Percentiles rank a stretch among this genome's conserved stretches.
These are phyloP conservation scores for Cygnus buccinator DNA, from an alignment of 2,113 vertebrate genomes.

Conservation along the genomic window DNA sequence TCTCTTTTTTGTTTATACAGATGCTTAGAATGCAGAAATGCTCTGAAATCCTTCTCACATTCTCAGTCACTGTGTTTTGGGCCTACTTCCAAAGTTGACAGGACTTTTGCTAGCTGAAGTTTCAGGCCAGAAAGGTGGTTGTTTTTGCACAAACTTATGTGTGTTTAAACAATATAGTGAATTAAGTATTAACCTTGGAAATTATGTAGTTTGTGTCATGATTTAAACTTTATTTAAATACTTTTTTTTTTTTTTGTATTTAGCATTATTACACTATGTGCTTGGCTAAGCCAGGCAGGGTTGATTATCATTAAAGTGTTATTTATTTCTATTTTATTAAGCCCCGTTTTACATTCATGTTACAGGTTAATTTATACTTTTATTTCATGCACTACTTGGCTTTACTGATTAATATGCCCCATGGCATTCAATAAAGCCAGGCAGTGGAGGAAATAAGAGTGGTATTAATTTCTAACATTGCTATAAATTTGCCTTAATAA, in stretches of 20 bases:
- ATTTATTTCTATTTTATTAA: constrained; percentile 87
- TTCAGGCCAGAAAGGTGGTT: not conserved
- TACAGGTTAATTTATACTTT: constrained; percentile 87
- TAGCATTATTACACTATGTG: constrained; percentile 72
- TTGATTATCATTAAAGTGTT: constrained; percentile 84
- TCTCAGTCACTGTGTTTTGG: not conserved
- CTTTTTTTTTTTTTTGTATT: constrained; percentile 59
- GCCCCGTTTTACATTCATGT: constrained; percentile 82
- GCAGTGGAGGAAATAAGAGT: constrained; percentile 83
- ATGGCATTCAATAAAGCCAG: constrained; percentile 87
- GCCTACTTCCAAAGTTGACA: not conserved
- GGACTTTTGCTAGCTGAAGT: not conserved
- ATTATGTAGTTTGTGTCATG: constrained; percentile 1
- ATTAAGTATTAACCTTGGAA: constrained; percentile 25
- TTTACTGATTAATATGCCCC: constrained; percentile 88
- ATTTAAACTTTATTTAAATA: constrained; percentile 70
- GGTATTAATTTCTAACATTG: constrained; percentile 87
- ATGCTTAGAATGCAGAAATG: not conserved
- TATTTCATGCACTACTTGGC: constrained; percentile 88
- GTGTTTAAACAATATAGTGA: constrained; percentile 14
- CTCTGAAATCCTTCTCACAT: not conserved
- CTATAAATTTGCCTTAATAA: constrained; percentile 88
- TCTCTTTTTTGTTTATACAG: not conserved
- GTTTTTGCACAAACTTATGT: not conserved
- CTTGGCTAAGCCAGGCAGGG: constrained; percentile 73